These are phyloP conservation scores for Herpailurus yagouaroundi DNA, from an alignment of 2,113 vertebrate species.

Conservation along the genomic window DNA sequence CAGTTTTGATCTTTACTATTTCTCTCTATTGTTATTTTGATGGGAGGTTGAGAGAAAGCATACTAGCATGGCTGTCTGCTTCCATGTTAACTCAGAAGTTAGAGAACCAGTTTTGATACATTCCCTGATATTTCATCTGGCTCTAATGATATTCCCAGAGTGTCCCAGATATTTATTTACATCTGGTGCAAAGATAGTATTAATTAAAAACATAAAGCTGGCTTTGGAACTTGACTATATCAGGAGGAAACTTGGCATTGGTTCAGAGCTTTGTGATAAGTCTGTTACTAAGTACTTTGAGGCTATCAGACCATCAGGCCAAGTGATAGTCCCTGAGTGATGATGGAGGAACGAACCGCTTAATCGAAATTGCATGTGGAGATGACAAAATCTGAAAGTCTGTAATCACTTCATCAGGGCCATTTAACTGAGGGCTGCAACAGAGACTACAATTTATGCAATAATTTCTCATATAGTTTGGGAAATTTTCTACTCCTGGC, in stretches of 20 bases:
- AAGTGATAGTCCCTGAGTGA: constrained; percentile 36
- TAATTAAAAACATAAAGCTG: constrained; percentile 53
- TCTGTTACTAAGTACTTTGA: constrained; percentile 31
- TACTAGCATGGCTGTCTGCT: background rate
- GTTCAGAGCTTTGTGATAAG: constrained; percentile 30
- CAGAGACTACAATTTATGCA: background rate
- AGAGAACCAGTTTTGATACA: background rate
- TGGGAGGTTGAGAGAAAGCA: background rate
- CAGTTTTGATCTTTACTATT: constrained; percentile 18
- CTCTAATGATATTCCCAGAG: constrained; percentile 45
- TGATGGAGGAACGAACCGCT: background rate
- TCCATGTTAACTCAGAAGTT: constrained; percentile 13
- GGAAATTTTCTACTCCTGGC: background rate
- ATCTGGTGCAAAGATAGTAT: constrained; percentile 13
- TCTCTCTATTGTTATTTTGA: constrained; percentile 14
- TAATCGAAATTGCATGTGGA: constrained; percentile 42
- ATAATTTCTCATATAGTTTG: background rate
- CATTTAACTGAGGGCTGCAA: background rate
- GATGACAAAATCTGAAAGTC: background rate
- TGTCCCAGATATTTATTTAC: constrained; percentile 48
- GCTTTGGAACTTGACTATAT: constrained; percentile 15
- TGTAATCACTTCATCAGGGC: background rate
- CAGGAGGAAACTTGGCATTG: constrained; percentile 17
- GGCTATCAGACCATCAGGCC: background rate
- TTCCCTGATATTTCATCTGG: constrained; percentile 4